Base-by-base conservation (phyloP, 2,888 invertebrate genomes). In the Gordius sp. region DNA sequence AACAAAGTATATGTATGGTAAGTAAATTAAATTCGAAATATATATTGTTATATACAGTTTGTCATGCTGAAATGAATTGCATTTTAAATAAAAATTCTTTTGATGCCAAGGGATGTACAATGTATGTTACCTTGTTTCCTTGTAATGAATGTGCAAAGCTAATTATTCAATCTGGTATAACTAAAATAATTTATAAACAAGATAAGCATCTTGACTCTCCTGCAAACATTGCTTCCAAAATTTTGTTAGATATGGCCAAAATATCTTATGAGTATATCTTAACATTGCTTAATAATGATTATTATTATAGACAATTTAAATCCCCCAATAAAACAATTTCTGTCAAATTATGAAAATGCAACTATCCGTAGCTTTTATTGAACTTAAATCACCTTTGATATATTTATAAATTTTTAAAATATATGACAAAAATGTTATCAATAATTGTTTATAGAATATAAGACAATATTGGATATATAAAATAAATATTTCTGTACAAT, bases 141-240 rank as follows among this genome's bases (percentile, higher is more conserved):
- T 97, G 93, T 68, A 89, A 91, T 66, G 89, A 91, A 69, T 97
- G 93, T 72, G 83, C 91, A 0, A 97, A 97, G 69, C 73, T 89
- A 28, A 84, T 97, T 28, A 85, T 93, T 63, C 93, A 97, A 66
- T 79, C 85, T 1, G 82, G 87, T 0, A 83, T 91, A 28, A 76
- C 70, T 56, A 76, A 78, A 57, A 68, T 69, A 24, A 41, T 52
- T n/a, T 47, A 18, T 4, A 24, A 47, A 41, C 4, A n/a, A 28
- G 41, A 52, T 28, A n/a, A 26, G 26, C 23, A 53, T 24, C 33
- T 25, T 18, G 8, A 26, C 27, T 26, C 47, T 20, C 23, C 47
- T 8, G 4, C 47, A n/a, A 47, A 47, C 20, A 47, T 47, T 47
- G 47, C 47, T 20, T 47, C 47, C 8, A 47, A 47, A 47, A 8